Base-by-base conservation (phyloP, 2,888 invertebrate genomes). In the Ypsolopha sequella region DNA sequence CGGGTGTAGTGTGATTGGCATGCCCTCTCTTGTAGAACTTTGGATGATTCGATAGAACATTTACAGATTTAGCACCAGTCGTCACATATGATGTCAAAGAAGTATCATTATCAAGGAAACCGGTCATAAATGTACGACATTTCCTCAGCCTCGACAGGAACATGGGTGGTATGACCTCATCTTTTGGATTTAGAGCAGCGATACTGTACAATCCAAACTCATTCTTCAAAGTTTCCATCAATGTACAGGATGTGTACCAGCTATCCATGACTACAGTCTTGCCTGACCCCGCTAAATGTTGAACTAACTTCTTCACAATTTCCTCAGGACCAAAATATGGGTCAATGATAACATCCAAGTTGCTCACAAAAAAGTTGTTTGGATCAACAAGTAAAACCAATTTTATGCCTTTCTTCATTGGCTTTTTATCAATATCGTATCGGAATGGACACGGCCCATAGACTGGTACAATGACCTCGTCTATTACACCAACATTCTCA, bases 371-470 rank as follows among this genome's bases (percentile, higher is more conserved):
- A 59, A 86, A 85, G 57, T 72, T 84, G 7, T 68, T 63, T 7
- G 84, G 66, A 57, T 87, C 86, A 9, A 80, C 76, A 6, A 85
- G 61, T 39, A 80, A 56, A 9, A 80, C 70, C 56, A 86, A 59
- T 66, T 87, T 87, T 13, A 87, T 69, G 6, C 87, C 87, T 52
- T 61, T 61, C 59, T 73, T 72, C 34, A 78, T 54, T 24, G 72
- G 68, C 59, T 81, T 84, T 55, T 70, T 80, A 58, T 72, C 65
- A 54, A 81, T 75, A n/a, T 70, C 62, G 60, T 79, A 84, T 55
- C 79, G 68, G 60, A 85, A 85, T 47, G 85, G 77, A 57, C 85
- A 86, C 53, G 82, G 80, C 24, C 86, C 84, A 55, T 73, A 73
- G 58, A 81, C 73, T 41, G 81, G 81, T 49, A 80, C 64, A 54